Evolutionary conservation across 2,113 vertebrate species (phyloP).

Genomic region (Alethe castanea): DNA sequence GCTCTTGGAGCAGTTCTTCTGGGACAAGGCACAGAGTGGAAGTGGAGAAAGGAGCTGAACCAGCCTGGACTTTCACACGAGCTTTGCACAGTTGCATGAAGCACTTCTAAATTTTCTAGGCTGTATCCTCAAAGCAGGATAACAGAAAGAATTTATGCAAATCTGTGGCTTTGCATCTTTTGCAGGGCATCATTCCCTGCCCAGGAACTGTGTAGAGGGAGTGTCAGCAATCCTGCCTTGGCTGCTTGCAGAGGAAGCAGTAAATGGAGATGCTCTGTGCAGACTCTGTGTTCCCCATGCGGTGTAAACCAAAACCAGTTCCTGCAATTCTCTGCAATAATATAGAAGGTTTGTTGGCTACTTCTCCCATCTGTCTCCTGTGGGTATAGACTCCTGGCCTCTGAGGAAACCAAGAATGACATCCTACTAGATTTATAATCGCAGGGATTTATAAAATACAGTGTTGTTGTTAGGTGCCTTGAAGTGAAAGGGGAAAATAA

Average conservation of each 20-base stretch:
- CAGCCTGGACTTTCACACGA: neutral
- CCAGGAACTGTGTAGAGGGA: neutral
- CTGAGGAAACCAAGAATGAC: slow-evolving; percentile 38
- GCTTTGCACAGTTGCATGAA: neutral
- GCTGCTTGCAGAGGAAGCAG: neutral
- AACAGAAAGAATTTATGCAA: neutral
- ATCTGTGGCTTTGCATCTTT: neutral
- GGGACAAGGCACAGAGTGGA: neutral
- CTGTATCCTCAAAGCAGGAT: neutral
- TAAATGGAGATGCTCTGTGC: slow-evolving; percentile 30
- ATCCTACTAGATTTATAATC: slow-evolving; percentile 30
- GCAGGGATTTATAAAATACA: slow-evolving; percentile 33
- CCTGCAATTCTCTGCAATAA: slow-evolving; percentile 53
- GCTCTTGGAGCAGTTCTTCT: neutral
- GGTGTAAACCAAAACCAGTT: slow-evolving; percentile 59
- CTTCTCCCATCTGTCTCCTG: slow-evolving; percentile 9
- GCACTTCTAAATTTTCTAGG: neutral
- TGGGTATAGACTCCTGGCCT: slow-evolving; percentile 15
- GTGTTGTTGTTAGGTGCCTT: neutral
- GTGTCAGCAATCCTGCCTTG: slow-evolving; percentile 1
- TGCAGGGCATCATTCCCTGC: neutral
- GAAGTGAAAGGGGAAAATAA: slow-evolving; percentile 20
- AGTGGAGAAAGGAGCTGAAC: neutral
- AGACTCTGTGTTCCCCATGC: neutral
- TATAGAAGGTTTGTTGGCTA: slow-evolving; percentile 1